Base-by-base conservation (phyloP, 2,113 vertebrate genomes). In the Blennius ocellaris region DNA sequence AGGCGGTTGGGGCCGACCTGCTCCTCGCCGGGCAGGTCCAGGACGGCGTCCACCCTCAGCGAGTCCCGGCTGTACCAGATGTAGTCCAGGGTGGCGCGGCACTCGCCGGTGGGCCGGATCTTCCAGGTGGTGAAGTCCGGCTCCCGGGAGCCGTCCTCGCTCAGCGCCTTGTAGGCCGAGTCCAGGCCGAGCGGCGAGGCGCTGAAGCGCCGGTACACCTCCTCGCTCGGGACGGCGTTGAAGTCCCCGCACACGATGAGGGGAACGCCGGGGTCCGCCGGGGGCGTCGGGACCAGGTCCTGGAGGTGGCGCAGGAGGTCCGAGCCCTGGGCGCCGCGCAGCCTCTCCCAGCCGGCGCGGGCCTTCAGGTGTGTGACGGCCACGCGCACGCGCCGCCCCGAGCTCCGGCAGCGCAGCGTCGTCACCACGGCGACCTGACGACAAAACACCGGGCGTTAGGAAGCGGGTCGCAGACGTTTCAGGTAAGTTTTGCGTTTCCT, bases 91-190 rank as follows among this genome's bases (percentile, higher is more conserved):
- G 98, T 99, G 77, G 94, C 91, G n/a, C 96, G 90, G 91, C 95
- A 95, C 80, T 99, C 98, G 11, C 98, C 98, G 0, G 95, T 95
- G 0, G 95, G 93, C 5, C 97, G 94, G 78, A 99, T 98, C 92
- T 99, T 99, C 98, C 98, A 99, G 0, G 96, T 97, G 0, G 98
- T 99, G 73, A 96, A 99, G 0, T 94, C 92, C 0, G 98, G 98
- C 69, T 99, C 98, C 0, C 95, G 94, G 77, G 88, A 89, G 5
- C 96, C 95, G 0, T 98, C 96, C 0, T 90, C 74, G 48, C 97
- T 98, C 76, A 99, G 94, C 64, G 95, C 90, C 91, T 97, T 97
- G 66, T 98, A 99, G 0, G 97, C 97, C 0, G 97, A 99, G 88
- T 95, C 96, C 15, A 99, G 79, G 5, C 96, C 92, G 49, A 99